Percentiles rank a stretch among this genome's conserved stretches.
Evolutionary conservation across 2,113 vertebrate species (phyloP).

Genomic region (Cinclus cinclus): DNA sequence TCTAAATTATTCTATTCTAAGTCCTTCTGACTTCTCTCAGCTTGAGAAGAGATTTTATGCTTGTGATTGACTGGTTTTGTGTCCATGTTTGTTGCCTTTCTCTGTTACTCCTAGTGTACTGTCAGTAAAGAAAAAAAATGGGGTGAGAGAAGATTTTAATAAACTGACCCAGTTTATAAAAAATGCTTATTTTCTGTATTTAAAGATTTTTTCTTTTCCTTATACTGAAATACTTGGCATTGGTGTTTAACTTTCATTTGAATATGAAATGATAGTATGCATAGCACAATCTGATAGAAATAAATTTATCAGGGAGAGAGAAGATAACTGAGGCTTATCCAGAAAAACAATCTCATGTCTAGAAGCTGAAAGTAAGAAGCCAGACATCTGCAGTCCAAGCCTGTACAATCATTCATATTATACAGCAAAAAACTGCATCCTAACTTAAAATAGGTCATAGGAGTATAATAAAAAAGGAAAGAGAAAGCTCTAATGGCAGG

Average conservation of each 20-base stretch:
- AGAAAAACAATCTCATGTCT: neutral
- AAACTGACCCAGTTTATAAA: neutral
- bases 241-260: neutral
- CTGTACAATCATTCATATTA: neutral
- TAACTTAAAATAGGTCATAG: conserved; percentile 16
- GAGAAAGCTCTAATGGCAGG: neutral
- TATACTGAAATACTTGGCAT: neutral
- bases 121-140: neutral
- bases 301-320: neutral
- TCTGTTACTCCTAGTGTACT: neutral
- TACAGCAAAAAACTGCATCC: neutral
- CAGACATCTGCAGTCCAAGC: neutral
- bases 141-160: neutral
- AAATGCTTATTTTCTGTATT: neutral
- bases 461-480: neutral
- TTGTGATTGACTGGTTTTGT: neutral
- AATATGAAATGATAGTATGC: neutral
- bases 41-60: neutral
- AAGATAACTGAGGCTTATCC: neutral
- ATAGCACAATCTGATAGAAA: neutral
- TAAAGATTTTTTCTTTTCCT: neutral
- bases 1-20: neutral
- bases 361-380: neutral
- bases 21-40: neutral
- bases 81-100: neutral